Percentiles rank a stretch among this genome's conserved stretches.
phyloP scores from a whole-genome alignment of 2,888 invertebrate species.

The Volucella inanis region DNA sequence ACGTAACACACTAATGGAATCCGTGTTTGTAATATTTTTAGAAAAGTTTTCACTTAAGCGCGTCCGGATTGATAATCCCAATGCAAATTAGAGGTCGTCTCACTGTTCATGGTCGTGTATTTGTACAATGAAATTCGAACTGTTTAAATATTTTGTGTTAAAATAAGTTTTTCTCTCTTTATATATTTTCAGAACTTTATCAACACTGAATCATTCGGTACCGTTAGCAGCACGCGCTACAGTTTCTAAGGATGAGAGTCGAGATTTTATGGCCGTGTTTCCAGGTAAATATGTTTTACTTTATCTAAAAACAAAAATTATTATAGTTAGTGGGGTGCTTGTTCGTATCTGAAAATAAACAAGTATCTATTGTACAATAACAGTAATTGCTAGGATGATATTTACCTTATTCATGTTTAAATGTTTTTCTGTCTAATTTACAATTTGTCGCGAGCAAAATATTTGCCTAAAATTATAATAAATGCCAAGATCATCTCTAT shows the following conservation, averaged over 20 bases:
- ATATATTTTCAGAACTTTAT: slow-evolving; percentile 79
- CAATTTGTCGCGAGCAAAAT: slow-evolving; percentile 12
- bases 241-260: slow-evolving; percentile 91
- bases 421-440: slow-evolving; percentile 11
- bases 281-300: slow-evolving; percentile 83
- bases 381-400: not conserved
- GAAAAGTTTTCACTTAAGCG: not conserved
- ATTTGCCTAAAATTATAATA: not conserved
- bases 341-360: not conserved
- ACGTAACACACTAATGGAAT: not conserved
- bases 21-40: not conserved
- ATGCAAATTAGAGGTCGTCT: slow-evolving; percentile 3
- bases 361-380: not conserved
- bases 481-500: not conserved
- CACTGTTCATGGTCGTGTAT: not conserved
- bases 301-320: not conserved
- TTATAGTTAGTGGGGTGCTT: slow-evolving; percentile 2
- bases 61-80: slow-evolving; percentile 1
- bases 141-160: slow-evolving; percentile 2
- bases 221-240: slow-evolving; percentile 85
- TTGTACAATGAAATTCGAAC: slow-evolving; percentile 25
- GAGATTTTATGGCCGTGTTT: slow-evolving; percentile 94
- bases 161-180: not conserved
- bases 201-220: slow-evolving; percentile 81
- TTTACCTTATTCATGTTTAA: not conserved